Evolutionary conservation across 2,888 invertebrate species (phyloP), one percentile per base, ranked within the genome.

Genomic region (Cantharis nigra): DNA sequence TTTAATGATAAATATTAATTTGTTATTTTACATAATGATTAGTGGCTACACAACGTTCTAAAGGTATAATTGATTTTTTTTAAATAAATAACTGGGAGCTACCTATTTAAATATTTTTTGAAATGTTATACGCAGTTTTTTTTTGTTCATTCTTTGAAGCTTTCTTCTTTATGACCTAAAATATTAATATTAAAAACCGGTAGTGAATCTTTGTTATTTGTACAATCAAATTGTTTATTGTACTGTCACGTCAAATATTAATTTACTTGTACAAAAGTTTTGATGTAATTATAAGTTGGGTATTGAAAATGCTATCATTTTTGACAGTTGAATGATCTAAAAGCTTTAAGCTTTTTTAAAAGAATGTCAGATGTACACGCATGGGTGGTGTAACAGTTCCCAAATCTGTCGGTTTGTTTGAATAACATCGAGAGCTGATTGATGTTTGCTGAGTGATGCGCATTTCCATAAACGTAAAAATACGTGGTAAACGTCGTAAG

Each of bases 341-440:
- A 33, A 65, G 65, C 63, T 30, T 72, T 33, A 20, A 14, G 33
- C 28, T 62, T 74, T 69, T 33, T 26, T 23, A 73, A 73, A 77
- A 77, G 77, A 71, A 77, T 77, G 71, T 74, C 71, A 69, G 69
- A 65, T 70, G 70, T 28, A 72, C 64, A 74, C 64, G 72, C 75
- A 78, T 75, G 78, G 75, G 71, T 78, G 75, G 78, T 78, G 75
- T 78, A 75, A 78, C 78, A 72, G 75, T 75, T 78, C 72, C 78
- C 78, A 78, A 78, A 78, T 75, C 78, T 72, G 75, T 78, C 73
- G 70, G 78, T 78, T 78, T 78, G 75, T 78, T 78, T 78, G 78
- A 75, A 78, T 75, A 78, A 74, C 70, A 72, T 65, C 64, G 63
- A 63, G 75, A 64, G 78, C 33, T 75, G 78, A 78, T 71, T 78